phyloP scores from a whole-genome alignment of 2,888 invertebrate species.

The Cinara cedri region DNA sequence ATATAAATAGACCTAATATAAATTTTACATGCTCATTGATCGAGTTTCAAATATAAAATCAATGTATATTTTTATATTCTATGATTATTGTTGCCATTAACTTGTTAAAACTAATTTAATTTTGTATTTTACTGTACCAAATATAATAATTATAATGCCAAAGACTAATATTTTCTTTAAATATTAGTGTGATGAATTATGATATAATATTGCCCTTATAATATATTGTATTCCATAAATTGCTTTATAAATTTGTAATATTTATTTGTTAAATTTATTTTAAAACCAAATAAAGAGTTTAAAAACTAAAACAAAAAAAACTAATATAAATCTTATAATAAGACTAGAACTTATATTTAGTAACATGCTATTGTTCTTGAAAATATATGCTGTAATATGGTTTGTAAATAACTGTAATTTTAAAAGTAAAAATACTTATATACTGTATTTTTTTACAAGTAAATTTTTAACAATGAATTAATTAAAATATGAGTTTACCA shows the following conservation, averaged over 20 bases:
- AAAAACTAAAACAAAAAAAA: too few relatives aligned
- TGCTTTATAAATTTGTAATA: neutral
- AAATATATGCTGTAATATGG: too few relatives aligned
- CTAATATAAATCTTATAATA: neutral
- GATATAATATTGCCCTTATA: slow-evolving; percentile 5
- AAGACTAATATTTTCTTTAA: neutral
- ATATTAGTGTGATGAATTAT: neutral
- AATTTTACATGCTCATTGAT: neutral
- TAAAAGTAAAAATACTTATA: too few relatives aligned
- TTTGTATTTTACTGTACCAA: neutral
- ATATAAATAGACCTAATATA: too few relatives aligned
- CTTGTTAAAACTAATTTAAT: slow-evolving; percentile 38
- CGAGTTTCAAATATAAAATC: slow-evolving; percentile 1
- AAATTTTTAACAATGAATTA: slow-evolving; percentile 9
- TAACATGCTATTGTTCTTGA: too few relatives aligned
- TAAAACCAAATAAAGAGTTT: neutral
- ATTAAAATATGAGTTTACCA: neutral
- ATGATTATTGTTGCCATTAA: neutral
- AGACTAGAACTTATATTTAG: neutral
- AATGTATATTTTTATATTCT: slow-evolving; percentile 19
- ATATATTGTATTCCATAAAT: slow-evolving; percentile 29
- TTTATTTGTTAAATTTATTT: slow-evolving; percentile 49
- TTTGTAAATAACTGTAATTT: too few relatives aligned
- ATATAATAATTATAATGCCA: neutral
- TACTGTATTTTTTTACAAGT: slow-evolving; percentile 17